phyloP scores from a whole-genome alignment of 2,888 invertebrate genomes.

The Cinara cedri region DNA sequence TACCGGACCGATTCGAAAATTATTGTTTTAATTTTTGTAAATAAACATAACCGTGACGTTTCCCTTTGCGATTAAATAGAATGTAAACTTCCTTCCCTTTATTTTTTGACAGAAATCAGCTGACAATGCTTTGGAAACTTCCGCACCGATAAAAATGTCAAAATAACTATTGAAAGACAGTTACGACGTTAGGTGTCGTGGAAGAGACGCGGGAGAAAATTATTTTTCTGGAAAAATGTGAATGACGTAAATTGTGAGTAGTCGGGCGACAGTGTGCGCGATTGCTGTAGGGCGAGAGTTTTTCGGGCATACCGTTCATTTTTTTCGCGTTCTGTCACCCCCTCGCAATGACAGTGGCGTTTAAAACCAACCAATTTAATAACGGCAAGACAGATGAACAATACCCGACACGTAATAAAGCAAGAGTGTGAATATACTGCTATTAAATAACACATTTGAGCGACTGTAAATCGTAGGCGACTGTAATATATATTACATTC shows the following conservation, averaged over 20 bases:
- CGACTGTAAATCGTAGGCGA: too few relatives aligned
- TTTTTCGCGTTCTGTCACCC: background rate
- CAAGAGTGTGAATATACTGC: too few relatives aligned
- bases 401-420: constrained; percentile 20
- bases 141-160: constrained; percentile 25
- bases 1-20: too few relatives aligned
- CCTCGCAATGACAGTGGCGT: background rate
- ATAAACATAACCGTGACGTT: too few relatives aligned
- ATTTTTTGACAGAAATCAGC: background rate
- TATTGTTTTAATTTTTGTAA: too few relatives aligned
- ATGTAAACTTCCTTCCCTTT: background rate
- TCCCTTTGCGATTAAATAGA: background rate
- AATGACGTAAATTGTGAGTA: background rate
- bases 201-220: background rate
- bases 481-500: too few relatives aligned
- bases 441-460: too few relatives aligned
- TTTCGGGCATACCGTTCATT: constrained; percentile 18
- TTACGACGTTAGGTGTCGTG: background rate
- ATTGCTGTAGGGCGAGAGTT: background rate
- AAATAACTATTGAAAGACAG: constrained; percentile 8
- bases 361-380: constrained; percentile 42
- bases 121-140: background rate
- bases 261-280: background rate
- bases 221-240: background rate
- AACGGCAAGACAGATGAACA: constrained; percentile 35